Evolutionary conservation across 2,888 invertebrate species (phyloP).

Genomic region (Horisme vitalbata): DNA sequence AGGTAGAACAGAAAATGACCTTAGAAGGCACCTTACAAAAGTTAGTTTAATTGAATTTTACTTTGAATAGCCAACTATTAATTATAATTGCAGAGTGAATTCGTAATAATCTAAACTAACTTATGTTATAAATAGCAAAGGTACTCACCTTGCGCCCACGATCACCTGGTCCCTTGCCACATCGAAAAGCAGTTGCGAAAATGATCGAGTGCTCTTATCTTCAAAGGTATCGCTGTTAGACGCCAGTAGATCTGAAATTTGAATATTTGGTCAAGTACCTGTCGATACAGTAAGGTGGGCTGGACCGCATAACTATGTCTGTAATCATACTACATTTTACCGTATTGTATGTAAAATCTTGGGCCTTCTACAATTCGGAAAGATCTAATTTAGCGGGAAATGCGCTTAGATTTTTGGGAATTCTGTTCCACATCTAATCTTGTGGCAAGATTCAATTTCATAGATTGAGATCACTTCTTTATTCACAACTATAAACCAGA

Average conservation of each 20-base stretch:
- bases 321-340: too few relatives aligned
- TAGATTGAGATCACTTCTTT: too few relatives aligned
- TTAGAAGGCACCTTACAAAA: too few relatives aligned
- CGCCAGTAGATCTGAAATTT: constrained; percentile 71
- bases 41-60: too few relatives aligned
- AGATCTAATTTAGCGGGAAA: too few relatives aligned
- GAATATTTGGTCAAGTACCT: constrained; percentile 32
- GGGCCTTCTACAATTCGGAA: too few relatives aligned
- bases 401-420: too few relatives aligned
- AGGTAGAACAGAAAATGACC: too few relatives aligned
- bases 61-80: background rate
- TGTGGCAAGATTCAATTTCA: too few relatives aligned
- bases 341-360: too few relatives aligned
- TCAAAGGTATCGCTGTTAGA: constrained; percentile 86
- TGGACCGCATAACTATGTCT: background rate
- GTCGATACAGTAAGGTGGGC: constrained; percentile 26
- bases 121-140: constrained; percentile 35
- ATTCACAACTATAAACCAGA: too few relatives aligned
- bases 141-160: constrained; percentile 92
- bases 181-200: constrained; percentile 93
- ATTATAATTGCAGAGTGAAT: constrained; percentile 32
- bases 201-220: constrained; percentile 88
- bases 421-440: too few relatives aligned
- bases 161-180: constrained; percentile 93
- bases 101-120: constrained; percentile 26